phyloP scores from a whole-genome alignment of 2,797 vertebrate species.

The Buphagus erythrorhynchus region DNA sequence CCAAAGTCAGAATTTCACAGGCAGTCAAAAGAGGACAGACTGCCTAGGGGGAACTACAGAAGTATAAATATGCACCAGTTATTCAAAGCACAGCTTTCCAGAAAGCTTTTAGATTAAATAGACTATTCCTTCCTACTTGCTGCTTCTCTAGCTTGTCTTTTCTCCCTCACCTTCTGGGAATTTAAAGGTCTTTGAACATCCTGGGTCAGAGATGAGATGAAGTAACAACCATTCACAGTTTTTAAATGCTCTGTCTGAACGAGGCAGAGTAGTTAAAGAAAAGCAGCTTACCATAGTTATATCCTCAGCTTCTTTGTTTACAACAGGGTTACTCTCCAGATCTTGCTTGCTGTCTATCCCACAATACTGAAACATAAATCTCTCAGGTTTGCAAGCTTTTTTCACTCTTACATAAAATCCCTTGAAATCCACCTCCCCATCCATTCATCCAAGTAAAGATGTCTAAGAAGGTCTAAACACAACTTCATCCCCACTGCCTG shows the following conservation, averaged over 20 bases:
- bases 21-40: not conserved
- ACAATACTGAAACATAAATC: not conserved
- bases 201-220: not conserved
- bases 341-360: not conserved
- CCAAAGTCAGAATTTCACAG: conserved; percentile 4
- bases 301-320: conserved; percentile 24
- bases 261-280: not conserved
- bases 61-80: not conserved
- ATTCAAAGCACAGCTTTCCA: conserved; percentile 26
- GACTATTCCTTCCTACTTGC: not conserved
- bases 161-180: not conserved
- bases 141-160: not conserved
- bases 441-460: not conserved
- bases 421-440: not conserved
- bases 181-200: conserved; percentile 19
- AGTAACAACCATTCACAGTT: not conserved
- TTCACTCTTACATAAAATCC: not conserved
- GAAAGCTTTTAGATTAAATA: not conserved
- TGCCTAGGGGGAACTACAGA: not conserved
- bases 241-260: not conserved
- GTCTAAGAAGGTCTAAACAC: not conserved
- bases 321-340: not conserved
- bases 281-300: conserved; percentile 17
- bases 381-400: not conserved
- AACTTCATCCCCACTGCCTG: not conserved